Conservation (phyloP, 2,113 vertebrate species). For the Galeopterus variegatus region DNA sequence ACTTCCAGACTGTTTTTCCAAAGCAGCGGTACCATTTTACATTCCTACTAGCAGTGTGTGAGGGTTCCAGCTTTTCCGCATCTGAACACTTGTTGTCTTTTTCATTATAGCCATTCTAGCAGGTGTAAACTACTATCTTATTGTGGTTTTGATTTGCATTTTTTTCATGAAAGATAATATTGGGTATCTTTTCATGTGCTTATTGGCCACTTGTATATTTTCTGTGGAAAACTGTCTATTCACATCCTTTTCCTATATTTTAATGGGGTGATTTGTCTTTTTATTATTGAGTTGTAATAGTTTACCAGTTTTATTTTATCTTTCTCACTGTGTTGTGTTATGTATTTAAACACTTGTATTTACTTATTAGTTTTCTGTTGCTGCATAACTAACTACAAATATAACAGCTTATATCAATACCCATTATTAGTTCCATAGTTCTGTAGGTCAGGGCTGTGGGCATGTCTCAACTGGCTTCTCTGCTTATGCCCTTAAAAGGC, state of each 20-base stretch:
- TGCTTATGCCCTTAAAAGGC: not conserved
- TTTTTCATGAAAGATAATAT: not conserved
- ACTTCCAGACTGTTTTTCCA: slow-evolving; percentile 32
- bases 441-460: not conserved
- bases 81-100: not conserved
- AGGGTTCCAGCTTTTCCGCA: not conserved
- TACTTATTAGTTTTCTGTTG: not conserved
- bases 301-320: slow-evolving; percentile 27
- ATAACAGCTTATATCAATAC: not conserved
- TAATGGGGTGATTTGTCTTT: slow-evolving; percentile 18
- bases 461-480: not conserved
- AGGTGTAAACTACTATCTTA: not conserved
- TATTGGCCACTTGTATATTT: not conserved
- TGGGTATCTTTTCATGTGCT: not conserved
- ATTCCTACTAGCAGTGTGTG: not conserved
- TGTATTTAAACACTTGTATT: slow-evolving; percentile 2
- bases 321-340: slow-evolving; percentile 15
- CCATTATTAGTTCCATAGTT: not conserved
- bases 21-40: not conserved
- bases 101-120: not conserved
- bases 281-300: slow-evolving; percentile 42
- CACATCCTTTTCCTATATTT: not conserved
- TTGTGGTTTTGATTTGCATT: slow-evolving; percentile 4
- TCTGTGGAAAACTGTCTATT: not conserved
- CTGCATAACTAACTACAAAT: not conserved